These are phyloP conservation scores for Drosophila robusta DNA, from an alignment of 2,888 invertebrate species.

Conservation along the genomic window DNA sequence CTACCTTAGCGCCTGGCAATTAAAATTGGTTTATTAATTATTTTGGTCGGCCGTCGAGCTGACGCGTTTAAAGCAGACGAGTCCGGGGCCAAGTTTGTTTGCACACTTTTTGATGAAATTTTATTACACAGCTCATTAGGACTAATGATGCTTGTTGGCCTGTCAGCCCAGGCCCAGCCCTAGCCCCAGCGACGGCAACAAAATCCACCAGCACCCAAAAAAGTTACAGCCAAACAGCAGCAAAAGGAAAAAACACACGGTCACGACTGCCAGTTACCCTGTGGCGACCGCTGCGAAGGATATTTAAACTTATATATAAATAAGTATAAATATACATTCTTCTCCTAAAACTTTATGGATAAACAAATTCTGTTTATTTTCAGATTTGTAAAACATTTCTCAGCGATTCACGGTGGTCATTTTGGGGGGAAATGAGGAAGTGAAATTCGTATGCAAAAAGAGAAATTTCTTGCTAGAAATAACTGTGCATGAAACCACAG, in stretches of 20 bases:
- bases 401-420: too few species aligned
- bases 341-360: too few species aligned
- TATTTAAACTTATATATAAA: neutral
- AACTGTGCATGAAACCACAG: too few species aligned
- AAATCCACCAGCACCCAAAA: conserved; percentile 13
- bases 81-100: conserved; percentile 45
- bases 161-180: conserved; percentile 46
- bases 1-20: conserved; percentile 23
- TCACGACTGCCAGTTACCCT: neutral
- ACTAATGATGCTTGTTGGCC: conserved; percentile 77
- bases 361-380: too few species aligned
- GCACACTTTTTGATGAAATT: conserved; percentile 63
- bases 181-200: neutral
- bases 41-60: conserved; percentile 4
- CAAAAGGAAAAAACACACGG: neutral
- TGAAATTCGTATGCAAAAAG: too few species aligned
- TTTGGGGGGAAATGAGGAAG: too few species aligned
- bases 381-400: too few species aligned
- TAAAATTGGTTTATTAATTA: conserved; percentile 74
- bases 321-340: too few species aligned
- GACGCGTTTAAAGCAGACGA: conserved; percentile 16
- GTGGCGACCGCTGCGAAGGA: neutral
- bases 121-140: conserved; percentile 78
- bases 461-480: too few species aligned
- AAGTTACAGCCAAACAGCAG: conserved; percentile 17